phyloP scores from a whole-genome alignment of 2,113 vertebrate species.

The Hippoglossus stenolepis region DNA sequence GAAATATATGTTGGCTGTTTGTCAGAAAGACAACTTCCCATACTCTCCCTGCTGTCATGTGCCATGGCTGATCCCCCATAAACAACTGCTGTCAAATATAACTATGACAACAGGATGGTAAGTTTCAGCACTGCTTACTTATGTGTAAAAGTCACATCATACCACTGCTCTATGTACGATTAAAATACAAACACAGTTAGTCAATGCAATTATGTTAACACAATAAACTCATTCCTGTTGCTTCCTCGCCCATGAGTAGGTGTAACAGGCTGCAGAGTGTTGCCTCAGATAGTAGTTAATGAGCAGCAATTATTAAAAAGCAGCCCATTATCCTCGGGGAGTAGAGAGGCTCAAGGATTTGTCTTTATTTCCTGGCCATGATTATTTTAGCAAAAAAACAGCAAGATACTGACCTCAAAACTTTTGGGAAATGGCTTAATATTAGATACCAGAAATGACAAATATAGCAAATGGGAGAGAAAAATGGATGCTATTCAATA shows the following conservation, averaged over 20 bases:
- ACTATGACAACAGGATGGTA: too few relatives aligned
- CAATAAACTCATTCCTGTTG: slow-evolving; percentile 32
- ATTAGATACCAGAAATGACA: slow-evolving; percentile 7
- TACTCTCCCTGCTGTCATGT: too few relatives aligned
- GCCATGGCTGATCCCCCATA: too few relatives aligned
- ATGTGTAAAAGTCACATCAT: background rate
- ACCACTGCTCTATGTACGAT: background rate
- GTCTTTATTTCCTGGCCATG: slow-evolving; percentile 35
- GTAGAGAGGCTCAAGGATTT: slow-evolving; percentile 27
- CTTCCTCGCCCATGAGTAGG: slow-evolving; percentile 45
- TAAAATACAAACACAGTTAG: slow-evolving; percentile 30
- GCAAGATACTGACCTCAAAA: slow-evolving; percentile 15
- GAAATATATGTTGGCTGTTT: too few relatives aligned
- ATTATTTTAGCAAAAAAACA: slow-evolving; percentile 11
- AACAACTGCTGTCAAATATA: too few relatives aligned
- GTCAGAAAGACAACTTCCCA: too few relatives aligned
- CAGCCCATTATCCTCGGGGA: slow-evolving; percentile 56
- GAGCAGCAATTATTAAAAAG: slow-evolving; percentile 66
- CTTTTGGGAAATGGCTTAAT: background rate
- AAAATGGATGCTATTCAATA: background rate
- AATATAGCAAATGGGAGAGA: background rate
- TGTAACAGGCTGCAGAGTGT: slow-evolving; percentile 64
- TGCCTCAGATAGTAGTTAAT: slow-evolving; percentile 62
- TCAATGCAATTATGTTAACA: slow-evolving; percentile 24
- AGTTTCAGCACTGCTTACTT: too few relatives aligned